These are phyloP conservation scores for Coleophora deauratella DNA, from an alignment of 2,888 invertebrate genomes.

Conservation along the genomic window DNA sequence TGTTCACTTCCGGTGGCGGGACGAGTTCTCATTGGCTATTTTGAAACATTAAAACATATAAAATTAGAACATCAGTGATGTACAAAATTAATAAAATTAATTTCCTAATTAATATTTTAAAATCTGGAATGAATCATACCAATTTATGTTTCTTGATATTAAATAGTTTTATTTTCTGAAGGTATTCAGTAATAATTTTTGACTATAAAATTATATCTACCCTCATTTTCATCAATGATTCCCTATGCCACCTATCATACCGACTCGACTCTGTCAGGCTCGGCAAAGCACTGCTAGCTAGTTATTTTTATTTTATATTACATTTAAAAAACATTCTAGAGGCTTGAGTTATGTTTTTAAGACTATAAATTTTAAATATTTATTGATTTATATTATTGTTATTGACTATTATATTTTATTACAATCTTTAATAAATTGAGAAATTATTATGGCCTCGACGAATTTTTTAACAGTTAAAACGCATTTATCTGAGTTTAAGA, in stretches of 20 bases:
- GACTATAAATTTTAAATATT: slow-evolving; percentile 28
- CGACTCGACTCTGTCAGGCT: slow-evolving; percentile 29
- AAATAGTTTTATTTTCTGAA: too few species aligned
- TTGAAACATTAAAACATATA: slow-evolving; percentile 18
- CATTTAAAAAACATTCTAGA: background rate
- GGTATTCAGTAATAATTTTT: background rate
- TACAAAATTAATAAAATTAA: too few species aligned
- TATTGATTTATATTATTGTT: slow-evolving; percentile 26
- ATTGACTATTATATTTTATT: slow-evolving; percentile 29
- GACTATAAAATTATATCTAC: slow-evolving; percentile 19
- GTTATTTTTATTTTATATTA: slow-evolving; percentile 34
- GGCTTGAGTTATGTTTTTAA: slow-evolving; percentile 1
- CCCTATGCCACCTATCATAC: slow-evolving; percentile 3
- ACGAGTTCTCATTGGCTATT: slow-evolving; percentile 39
- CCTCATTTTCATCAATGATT: slow-evolving; percentile 18
- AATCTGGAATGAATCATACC: too few species aligned
- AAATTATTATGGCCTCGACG: slow-evolving; percentile 38
- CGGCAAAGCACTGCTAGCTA: slow-evolving; percentile 28
- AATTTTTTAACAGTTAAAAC: slow-evolving; percentile 62
- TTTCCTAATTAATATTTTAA: too few species aligned
- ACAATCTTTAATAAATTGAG: slow-evolving; percentile 11
- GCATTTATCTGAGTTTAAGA: slow-evolving; percentile 64
- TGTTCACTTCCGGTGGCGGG: slow-evolving; percentile 31
- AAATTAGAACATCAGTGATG: too few species aligned
- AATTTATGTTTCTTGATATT: too few species aligned